Evolutionary conservation across 2,113 vertebrate genomes (phyloP).

Genomic region (Tringa solitaria): DNA sequence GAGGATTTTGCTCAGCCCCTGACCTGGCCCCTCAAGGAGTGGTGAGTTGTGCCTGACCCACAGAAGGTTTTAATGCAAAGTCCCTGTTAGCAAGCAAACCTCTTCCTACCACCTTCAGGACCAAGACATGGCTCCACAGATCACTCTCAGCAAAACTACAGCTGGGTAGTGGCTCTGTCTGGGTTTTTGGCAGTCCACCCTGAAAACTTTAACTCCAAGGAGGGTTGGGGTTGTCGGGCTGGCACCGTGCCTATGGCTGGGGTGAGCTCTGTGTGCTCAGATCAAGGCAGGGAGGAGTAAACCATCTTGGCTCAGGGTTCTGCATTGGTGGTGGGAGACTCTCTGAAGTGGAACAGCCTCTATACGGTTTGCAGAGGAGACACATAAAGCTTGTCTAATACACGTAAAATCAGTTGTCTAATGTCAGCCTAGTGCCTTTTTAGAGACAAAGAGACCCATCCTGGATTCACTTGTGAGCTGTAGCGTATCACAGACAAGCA

Average conservation of each 20-base stretch:
- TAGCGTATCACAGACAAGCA: background rate
- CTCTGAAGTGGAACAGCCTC: background rate
- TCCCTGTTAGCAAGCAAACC: background rate
- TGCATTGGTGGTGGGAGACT: background rate
- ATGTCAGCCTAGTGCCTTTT: background rate
- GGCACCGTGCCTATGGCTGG: background rate
- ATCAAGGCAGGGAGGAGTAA: background rate
- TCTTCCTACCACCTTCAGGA: background rate
- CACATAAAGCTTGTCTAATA: background rate
- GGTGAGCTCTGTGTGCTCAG: fast-evolving
- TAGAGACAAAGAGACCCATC: background rate
- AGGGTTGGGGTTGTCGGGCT: fast-evolving
- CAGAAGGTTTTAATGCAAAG: background rate
- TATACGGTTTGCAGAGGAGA: background rate
- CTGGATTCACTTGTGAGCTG: background rate
- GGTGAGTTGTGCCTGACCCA: background rate
- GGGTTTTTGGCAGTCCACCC: fast-evolving
- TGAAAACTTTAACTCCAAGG: background rate
- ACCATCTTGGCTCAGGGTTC: background rate
- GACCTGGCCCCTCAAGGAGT: too few relatives aligned
- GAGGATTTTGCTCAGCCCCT: background rate
- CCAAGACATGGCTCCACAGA: fast-evolving
- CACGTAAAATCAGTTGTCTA: background rate
- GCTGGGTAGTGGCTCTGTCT: background rate
- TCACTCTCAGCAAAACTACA: fast-evolving